Percentiles rank a stretch among this genome's conserved stretches.
Evolutionary conservation across 2,797 vertebrate species (phyloP).

Genomic region (Austrolebias charrua): DNA sequence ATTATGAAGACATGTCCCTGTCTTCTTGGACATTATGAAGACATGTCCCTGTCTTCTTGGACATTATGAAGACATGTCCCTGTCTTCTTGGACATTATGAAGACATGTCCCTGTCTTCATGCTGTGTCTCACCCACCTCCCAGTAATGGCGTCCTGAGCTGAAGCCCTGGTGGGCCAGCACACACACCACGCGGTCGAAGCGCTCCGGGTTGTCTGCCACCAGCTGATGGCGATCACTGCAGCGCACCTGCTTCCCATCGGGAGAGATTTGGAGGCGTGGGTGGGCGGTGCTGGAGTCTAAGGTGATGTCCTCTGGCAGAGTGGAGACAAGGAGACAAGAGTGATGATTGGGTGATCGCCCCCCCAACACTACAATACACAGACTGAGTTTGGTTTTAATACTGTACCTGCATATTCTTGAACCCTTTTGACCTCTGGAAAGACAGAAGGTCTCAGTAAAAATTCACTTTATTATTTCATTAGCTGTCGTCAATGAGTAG

Average conservation of each 20-base stretch:
- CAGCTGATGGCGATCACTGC: slow-evolving; percentile 63
- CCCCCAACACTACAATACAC: too few relatives aligned
- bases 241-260: slow-evolving; percentile 76
- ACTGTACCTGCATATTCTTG: slow-evolving; percentile 80
- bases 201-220: slow-evolving; percentile 70
- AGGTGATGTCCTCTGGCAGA: slow-evolving; percentile 72
- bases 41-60: too few relatives aligned
- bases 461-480: neutral
- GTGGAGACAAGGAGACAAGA: neutral
- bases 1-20: too few relatives aligned
- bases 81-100: too few relatives aligned
- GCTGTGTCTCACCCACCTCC: slow-evolving; percentile 65
- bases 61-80: too few relatives aligned
- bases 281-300: slow-evolving; percentile 82
- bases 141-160: slow-evolving; percentile 82
- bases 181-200: slow-evolving; percentile 83
- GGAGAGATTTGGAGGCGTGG: slow-evolving; percentile 79
- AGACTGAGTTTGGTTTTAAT: neutral
- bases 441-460: neutral
- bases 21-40: too few relatives aligned
- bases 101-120: too few relatives aligned
- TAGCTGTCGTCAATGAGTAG: neutral
- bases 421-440: slow-evolving; percentile 65
- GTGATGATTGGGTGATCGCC: too few relatives aligned
- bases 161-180: slow-evolving; percentile 78